Conservation (phyloP, 64 coral and sea anemone genomes). For the Actinia tenebrosa region DNA sequence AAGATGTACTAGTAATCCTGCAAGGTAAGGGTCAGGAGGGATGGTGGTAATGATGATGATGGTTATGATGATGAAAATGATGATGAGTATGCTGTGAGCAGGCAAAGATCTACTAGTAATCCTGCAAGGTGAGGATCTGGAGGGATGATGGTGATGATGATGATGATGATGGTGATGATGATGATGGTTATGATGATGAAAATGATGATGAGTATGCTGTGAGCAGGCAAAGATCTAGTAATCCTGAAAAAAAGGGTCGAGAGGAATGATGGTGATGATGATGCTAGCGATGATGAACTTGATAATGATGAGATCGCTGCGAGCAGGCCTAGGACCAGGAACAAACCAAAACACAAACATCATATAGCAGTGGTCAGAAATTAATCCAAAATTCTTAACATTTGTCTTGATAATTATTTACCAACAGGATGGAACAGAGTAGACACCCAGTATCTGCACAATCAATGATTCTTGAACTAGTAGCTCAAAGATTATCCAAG, state of each 20-base stretch:
- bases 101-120: no score
- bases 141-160: no score
- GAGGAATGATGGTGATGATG: background rate
- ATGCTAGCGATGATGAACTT: no score
- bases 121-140: no score
- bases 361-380: background rate
- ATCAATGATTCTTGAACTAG: constrained; percentile 71
- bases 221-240: no score
- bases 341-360: no score
- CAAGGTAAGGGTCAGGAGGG: background rate
- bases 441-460: constrained; percentile 48
- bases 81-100: no score
- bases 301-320: no score
- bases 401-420: background rate
- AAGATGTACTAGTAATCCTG: background rate
- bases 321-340: no score
- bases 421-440: constrained; percentile 36
- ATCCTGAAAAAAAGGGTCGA: no score
- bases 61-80: background rate
- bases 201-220: no score
- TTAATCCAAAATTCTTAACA: background rate
- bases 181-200: no score
- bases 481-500: constrained; percentile 87
- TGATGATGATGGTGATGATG: background rate
- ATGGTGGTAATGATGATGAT: background rate